phyloP scores from a whole-genome alignment of 2,113 vertebrate species.

The Prionailurus viverrinus region DNA sequence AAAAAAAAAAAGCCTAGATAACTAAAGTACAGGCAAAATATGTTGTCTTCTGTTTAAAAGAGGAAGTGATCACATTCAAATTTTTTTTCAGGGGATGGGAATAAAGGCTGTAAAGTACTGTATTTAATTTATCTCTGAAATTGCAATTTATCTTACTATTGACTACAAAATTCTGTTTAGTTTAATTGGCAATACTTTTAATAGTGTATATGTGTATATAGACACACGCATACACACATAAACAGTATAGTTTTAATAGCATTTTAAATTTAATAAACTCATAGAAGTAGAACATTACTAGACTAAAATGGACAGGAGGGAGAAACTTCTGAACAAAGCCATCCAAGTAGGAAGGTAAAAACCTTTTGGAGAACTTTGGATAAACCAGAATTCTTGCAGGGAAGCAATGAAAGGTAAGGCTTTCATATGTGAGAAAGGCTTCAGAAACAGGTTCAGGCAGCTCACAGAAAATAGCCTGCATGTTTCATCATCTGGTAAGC shows the following conservation, averaged over 20 bases:
- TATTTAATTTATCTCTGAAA: not conserved
- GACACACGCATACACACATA: too few species aligned
- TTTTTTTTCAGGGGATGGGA: not conserved
- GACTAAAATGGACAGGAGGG: not conserved
- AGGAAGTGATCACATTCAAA: not conserved
- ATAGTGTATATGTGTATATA: not conserved
- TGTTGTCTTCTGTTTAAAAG: not conserved
- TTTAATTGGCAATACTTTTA: not conserved
- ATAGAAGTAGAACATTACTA: not conserved
- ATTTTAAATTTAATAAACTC: constrained; percentile 1
- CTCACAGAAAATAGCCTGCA: not conserved
- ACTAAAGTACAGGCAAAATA: not conserved
- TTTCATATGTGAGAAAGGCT: not conserved
- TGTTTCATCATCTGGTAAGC: not conserved
- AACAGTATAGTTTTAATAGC: not conserved
- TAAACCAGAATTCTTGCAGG: not conserved
- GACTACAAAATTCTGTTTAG: not conserved
- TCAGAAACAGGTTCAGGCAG: not conserved
- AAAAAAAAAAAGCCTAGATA: not conserved
- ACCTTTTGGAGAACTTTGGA: not conserved
- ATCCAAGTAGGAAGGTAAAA: not conserved
- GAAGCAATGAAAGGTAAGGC: not conserved
- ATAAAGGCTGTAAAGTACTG: not conserved
- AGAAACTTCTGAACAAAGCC: not conserved
- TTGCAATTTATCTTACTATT: not conserved